A percentile compares a stretch with the other conserved stretches of the same genome.
Conservation (phyloP, 2,113 vertebrate species). For the Dendropsophus ebraccatus region DNA sequence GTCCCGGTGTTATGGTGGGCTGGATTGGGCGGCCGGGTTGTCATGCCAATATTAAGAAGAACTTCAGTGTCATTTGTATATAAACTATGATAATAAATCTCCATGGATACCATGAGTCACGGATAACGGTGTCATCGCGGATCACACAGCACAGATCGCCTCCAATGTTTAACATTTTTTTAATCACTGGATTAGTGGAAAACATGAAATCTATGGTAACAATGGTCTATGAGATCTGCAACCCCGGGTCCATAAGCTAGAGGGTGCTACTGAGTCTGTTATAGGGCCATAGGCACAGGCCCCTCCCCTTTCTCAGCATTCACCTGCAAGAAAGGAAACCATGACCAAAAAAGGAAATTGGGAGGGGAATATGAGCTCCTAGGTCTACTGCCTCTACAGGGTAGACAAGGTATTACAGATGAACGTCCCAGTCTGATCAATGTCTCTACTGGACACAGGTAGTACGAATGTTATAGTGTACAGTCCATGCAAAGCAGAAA, state of each 20-base stretch:
- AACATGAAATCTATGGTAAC: neutral
- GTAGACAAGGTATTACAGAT: no score
- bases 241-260: neutral
- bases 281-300: no score
- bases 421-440: no score
- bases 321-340: no score
- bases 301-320: no score
- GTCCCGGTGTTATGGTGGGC: neutral
- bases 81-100: constrained; percentile 28
- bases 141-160: neutral
- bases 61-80: neutral
- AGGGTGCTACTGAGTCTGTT: no score
- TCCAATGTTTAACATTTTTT: no score
- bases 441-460: no score
- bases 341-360: no score
- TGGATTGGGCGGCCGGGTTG: neutral
- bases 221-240: neutral
- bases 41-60: constrained; percentile 34
- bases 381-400: no score
- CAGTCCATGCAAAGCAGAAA: neutral
- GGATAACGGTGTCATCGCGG: neutral
- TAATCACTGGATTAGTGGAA: neutral
- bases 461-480: no score
- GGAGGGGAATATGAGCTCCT: no score
- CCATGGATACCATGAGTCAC: constrained; percentile 24